Evolutionary conservation across 1,140 invertebrate genomes (phyloP).

Genomic region (Nasonia vitripennis): DNA sequence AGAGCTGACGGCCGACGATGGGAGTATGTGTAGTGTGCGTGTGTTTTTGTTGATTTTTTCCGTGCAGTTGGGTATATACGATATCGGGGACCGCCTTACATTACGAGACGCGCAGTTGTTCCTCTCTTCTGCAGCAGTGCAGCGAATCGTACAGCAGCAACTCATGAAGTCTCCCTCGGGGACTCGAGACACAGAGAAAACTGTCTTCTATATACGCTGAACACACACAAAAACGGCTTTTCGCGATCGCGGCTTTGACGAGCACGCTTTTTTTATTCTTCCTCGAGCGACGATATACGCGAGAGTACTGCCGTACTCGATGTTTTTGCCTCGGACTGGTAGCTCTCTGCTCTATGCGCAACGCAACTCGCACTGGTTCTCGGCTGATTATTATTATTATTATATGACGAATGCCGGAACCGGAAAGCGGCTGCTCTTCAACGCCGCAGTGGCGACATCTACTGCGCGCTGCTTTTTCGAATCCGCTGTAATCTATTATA

Average conservation of each 20-base stretch:
- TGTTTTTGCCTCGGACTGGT: background rate
- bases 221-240: background rate
- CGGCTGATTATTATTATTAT: background rate
- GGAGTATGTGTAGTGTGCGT: slow-evolving; percentile 4
- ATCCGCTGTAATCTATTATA: background rate
- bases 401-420: slow-evolving; percentile 23
- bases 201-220: no score
- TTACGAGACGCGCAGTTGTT: slow-evolving; percentile 7
- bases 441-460: background rate
- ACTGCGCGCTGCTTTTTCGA: slow-evolving; percentile 14
- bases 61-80: background rate
- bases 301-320: background rate
- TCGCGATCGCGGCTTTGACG: background rate
- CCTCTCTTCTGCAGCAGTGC: slow-evolving; percentile 2
- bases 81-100: slow-evolving; percentile 24
- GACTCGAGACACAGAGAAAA: background rate
- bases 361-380: no score
- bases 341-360: background rate
- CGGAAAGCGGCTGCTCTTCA: background rate
- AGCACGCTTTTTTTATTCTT: background rate
- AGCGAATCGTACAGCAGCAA: background rate
- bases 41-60: slow-evolving; percentile 29
- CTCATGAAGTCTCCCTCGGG: slow-evolving; percentile 10
- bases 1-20: background rate
- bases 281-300: background rate